Evolutionary conservation across 2,888 invertebrate species (phyloP), one percentile per base, ranked within the genome.

Genomic region (Dicycla oo): DNA sequence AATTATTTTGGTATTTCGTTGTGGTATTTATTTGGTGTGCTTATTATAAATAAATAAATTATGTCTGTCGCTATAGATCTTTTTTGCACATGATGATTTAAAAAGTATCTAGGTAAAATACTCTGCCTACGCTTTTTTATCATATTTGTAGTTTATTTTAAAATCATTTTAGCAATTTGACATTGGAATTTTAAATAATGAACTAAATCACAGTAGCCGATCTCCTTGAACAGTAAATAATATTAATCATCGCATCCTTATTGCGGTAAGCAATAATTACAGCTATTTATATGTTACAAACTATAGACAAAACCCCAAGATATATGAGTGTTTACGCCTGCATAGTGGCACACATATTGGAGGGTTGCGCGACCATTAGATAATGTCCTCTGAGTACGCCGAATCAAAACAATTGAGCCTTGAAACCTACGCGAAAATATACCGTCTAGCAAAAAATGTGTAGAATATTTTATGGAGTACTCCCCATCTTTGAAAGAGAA

Each of bases 341-440:
- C 13, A 20, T 5, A 56, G 51, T 88, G 89, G 86, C 90, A 90
- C 82, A 93, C 88, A 91, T 92, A 82, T 81, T 51, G 75, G 40
- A 63, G 71, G 51, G 51, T 86, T 85, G 87, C 87, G 86, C 88
- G 93, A 90, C 86, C 86, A 86, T 94, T 93, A 93, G 93, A 93
- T 94, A 94, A 94, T 92, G 89, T 87, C 87, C 87, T 87, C 81
- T 80, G 73, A 72, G 78, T 71, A 74, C 69, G 49, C 2, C 5
- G 40, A 62, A 30, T 43, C 51, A 15, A 83, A 74, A 80, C 74
- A 78, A 80, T 77, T 67, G 68, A 80, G 84, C 84, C 83, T 86
- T 88, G 83, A 85, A 83, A 65, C 7, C 38, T 61, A n/a, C 20
- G 7, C 20, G 11, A 56, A 74, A 30, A 38, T 20, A 61, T 3